Evolutionary conservation across 2,888 invertebrate species (phyloP), one percentile per base, ranked within the genome.

Genomic region (Frankliniella intonsa): DNA sequence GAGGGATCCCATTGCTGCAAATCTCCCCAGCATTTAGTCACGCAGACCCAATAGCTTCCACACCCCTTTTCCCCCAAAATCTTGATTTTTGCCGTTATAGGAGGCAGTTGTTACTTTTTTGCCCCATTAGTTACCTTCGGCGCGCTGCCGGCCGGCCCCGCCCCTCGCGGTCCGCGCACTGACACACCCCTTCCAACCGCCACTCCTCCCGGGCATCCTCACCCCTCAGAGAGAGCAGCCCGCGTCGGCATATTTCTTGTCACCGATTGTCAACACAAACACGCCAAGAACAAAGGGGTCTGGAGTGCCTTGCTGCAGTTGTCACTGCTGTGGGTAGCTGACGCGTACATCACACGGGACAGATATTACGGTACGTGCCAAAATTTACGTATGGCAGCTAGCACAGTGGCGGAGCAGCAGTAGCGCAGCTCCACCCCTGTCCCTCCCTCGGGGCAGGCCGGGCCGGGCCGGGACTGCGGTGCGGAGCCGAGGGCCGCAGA

Each of bases 261-360:
- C 69, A 76, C 69, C 69, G 69, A 76, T 76, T 76, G 69, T 76
- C 69, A 76, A 76, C 69, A 76, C 69, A 76, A 76, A 76, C 69
- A 76, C 25, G 69, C 69, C 22, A 76, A 76, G 69, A 76, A 76
- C 69, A 76, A 76, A 22, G 69, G 12, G 69, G 69, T 76, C 69
- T 76, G 69, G 69, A 76, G 69, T 76, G 69, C 25, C 69, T 25
- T 12, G 17, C 14, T 14, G 22, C 69, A 25, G 62, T 76, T 22
- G 69, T 25, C 17, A 62, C 62, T 62, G 69, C 25, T 76, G 69
- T 12, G 22, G 12, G 14, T 12, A 25, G 25, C 25, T 76, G 69
- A 76, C 69, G 69, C 69, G 69, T 76, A 76, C 69, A 76, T 76
- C 69, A 76, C 22, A 25, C 69, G 25, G 22, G 69, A 76, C 69